These are phyloP conservation scores for Micropoecilia bifurca DNA, from an alignment of 2,797 vertebrate species.

Conservation along the genomic window DNA sequence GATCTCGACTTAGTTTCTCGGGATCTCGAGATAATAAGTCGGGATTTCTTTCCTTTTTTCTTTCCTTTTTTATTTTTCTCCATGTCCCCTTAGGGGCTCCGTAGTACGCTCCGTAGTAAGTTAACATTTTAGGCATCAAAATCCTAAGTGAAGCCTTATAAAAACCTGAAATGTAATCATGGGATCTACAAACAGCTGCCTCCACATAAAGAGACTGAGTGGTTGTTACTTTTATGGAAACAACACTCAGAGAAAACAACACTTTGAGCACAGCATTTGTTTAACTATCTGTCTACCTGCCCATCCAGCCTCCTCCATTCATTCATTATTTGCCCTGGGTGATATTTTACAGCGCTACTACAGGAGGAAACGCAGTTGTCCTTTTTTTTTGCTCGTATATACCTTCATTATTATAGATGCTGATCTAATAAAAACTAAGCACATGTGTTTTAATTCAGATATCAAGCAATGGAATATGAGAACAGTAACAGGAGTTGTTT, in stretches of 20 bases:
- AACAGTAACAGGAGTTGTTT: background rate
- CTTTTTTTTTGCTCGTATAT: background rate
- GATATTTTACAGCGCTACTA: too few relatives aligned
- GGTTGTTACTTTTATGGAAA: background rate
- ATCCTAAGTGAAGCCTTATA: background rate
- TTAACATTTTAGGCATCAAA: background rate
- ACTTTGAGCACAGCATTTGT: background rate
- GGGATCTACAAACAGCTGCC: background rate
- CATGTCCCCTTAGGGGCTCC: too few relatives aligned
- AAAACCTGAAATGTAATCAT: background rate
- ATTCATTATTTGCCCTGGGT: too few relatives aligned
- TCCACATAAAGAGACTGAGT: background rate
- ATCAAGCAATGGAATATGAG: background rate
- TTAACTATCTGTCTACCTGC: background rate
- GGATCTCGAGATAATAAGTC: too few relatives aligned
- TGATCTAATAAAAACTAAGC: background rate
- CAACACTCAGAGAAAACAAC: background rate
- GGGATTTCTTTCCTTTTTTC: too few relatives aligned
- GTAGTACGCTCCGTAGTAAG: too few relatives aligned
- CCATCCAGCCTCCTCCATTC: too few relatives aligned
- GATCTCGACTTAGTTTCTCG: too few relatives aligned
- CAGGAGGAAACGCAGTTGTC: background rate
- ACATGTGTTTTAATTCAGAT: background rate
- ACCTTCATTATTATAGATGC: background rate
- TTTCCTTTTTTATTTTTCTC: too few relatives aligned